Conservation (phyloP, 1,140 invertebrate genomes). For the Drosophila sechellia region DNA sequence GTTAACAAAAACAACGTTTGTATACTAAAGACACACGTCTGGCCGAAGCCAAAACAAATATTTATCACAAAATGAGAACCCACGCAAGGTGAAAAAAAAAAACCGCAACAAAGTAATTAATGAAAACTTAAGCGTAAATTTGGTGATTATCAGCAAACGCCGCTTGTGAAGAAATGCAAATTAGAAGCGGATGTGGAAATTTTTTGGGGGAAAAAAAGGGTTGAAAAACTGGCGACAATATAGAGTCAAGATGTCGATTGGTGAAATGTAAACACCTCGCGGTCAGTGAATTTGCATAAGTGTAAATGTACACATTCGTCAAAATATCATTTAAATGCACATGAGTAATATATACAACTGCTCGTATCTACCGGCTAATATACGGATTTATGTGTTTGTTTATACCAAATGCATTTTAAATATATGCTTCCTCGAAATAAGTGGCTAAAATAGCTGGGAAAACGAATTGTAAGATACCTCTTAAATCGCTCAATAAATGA, state of each 20-base stretch:
- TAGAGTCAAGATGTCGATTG: slow-evolving; percentile 39
- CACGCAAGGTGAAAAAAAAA: neutral
- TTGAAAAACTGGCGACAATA: slow-evolving; percentile 11
- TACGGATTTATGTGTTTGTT: slow-evolving; percentile 38
- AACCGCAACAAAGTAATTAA: slow-evolving; percentile 40
- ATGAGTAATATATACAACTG: neutral
- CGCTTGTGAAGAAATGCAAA: slow-evolving; percentile 33
- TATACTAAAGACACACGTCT: slow-evolving; percentile 28
- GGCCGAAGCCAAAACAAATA: slow-evolving; percentile 45
- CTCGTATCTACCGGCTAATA: slow-evolving; percentile 4
- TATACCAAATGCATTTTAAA: slow-evolving; percentile 45
- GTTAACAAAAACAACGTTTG: slow-evolving; percentile 21
- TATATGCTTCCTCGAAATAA: slow-evolving; percentile 22
- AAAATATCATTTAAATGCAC: slow-evolving; percentile 31
- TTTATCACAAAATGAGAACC: slow-evolving; percentile 39
- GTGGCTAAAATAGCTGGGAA: neutral
- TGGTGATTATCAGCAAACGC: slow-evolving; percentile 34
- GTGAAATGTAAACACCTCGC: slow-evolving; percentile 40
- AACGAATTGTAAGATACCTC: neutral
- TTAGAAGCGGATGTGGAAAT: slow-evolving; percentile 8
- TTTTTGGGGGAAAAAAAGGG: neutral
- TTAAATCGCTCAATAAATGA: no score
- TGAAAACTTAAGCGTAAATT: slow-evolving; percentile 40
- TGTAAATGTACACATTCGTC: slow-evolving; percentile 3
- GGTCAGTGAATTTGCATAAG: slow-evolving; percentile 37